Conservation (phyloP, 1,140 invertebrate genomes). For the Apis cerana region DNA sequence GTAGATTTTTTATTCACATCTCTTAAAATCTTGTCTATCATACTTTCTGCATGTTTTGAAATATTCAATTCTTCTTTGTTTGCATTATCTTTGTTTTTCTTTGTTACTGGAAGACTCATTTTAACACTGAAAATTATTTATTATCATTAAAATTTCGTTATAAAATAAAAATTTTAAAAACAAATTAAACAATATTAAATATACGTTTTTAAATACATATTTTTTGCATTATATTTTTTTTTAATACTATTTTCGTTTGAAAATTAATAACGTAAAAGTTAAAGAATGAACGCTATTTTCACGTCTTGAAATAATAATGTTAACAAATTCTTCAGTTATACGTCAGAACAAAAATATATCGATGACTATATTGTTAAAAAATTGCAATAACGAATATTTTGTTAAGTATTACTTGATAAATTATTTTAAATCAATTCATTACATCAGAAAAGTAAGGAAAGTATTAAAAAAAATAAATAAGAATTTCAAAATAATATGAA, state of each 20-base stretch:
- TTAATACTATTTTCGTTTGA: background rate
- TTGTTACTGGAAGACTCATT: slow-evolving; percentile 72
- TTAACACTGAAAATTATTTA: slow-evolving; percentile 59
- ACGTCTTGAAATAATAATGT: slow-evolving; percentile 31
- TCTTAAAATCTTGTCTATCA: slow-evolving; percentile 87
- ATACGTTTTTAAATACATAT: background rate
- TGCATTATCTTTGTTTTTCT: slow-evolving; percentile 73
- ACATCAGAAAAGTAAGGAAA: background rate
- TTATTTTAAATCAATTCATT: background rate
- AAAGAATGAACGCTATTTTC: background rate
- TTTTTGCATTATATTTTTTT: background rate
- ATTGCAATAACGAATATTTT: background rate
- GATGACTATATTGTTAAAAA: slow-evolving; percentile 47
- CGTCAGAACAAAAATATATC: slow-evolving; percentile 51
- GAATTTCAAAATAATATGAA: slow-evolving; percentile 3
- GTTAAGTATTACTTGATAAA: background rate
- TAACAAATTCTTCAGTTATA: slow-evolving; percentile 20
- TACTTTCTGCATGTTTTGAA: slow-evolving; percentile 85
- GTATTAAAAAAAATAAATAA: background rate
- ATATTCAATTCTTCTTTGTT: slow-evolving; percentile 81
- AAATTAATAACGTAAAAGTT: background rate
- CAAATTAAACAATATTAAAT: background rate
- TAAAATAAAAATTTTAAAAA: background rate
- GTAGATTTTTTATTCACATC: slow-evolving; percentile 92
- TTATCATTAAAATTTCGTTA: background rate